Conservation (phyloP, 2,888 invertebrate genomes). For the Cylloceria caligata region DNA sequence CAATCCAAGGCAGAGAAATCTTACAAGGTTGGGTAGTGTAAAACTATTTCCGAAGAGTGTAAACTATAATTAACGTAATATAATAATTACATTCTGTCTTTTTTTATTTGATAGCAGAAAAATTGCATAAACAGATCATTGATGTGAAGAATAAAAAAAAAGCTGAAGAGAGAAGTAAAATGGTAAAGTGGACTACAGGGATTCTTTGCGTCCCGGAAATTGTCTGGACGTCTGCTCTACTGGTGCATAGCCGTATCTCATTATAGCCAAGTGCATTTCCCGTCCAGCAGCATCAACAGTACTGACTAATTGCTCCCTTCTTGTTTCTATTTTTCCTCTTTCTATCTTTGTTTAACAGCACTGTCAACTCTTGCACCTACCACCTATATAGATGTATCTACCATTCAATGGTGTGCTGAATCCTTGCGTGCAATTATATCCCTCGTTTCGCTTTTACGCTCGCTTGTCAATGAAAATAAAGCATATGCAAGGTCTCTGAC, state of each 20-base stretch:
- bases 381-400: conserved; percentile 18
- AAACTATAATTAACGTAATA: background rate
- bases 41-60: no score
- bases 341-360: conserved; percentile 17
- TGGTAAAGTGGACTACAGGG: conserved; percentile 62
- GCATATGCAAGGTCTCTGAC: conserved; percentile 21
- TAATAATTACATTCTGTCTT: background rate
- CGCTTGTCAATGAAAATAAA: conserved; percentile 33
- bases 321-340: conserved; percentile 33
- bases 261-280: conserved; percentile 74
- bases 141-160: conserved; percentile 52
- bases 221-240: conserved; percentile 54
- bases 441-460: conserved; percentile 48
- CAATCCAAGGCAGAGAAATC: no score
- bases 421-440: conserved; percentile 25
- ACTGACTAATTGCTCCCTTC: conserved; percentile 76
- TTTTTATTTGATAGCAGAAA: background rate
- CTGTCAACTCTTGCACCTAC: conserved; percentile 23
- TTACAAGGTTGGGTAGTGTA: no score
- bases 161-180: conserved; percentile 39
- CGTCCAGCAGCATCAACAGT: conserved; percentile 57
- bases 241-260: conserved; percentile 54
- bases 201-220: conserved; percentile 73
- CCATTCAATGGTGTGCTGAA: conserved; percentile 22
- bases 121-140: conserved; percentile 27